A percentile compares a stretch with the other conserved stretches of the same genome.
phyloP scores from a whole-genome alignment of 2,888 invertebrate genomes.

The Pseudoips prasinana region DNA sequence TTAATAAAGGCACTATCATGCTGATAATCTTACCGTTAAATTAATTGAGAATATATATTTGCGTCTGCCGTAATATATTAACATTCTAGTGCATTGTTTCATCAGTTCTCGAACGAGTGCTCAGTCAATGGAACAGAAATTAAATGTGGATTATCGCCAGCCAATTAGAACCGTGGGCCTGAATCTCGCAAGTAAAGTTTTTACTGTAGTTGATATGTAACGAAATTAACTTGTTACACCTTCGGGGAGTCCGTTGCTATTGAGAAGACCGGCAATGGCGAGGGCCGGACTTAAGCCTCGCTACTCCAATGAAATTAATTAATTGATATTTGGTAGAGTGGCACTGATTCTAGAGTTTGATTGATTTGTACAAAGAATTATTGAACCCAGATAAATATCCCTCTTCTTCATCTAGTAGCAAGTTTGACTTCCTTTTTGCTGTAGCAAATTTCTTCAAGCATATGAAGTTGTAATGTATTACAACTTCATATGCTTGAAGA shows the following conservation, averaged over 20 bases:
- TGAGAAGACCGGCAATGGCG: slow-evolving; percentile 74
- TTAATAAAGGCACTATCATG: too few species aligned
- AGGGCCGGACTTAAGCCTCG: slow-evolving; percentile 75
- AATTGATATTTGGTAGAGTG: slow-evolving; percentile 66
- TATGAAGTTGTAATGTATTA: too few species aligned
- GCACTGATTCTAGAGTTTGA: slow-evolving; percentile 53
- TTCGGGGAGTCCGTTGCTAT: slow-evolving; percentile 74
- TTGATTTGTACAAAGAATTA: slow-evolving; percentile 38
- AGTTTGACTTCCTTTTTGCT: slow-evolving; percentile 79
- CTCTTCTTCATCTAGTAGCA: slow-evolving; percentile 76
- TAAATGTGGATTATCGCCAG: slow-evolving; percentile 23
- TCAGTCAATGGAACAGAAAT: slow-evolving; percentile 26
- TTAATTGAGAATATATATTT: too few species aligned
- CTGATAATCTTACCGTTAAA: too few species aligned
- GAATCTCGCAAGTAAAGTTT: slow-evolving; percentile 54
- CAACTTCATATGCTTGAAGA: too few species aligned
- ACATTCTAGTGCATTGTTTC: slow-evolving; percentile 5
- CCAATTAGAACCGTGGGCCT: slow-evolving; percentile 48
- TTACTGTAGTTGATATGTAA: slow-evolving; percentile 34
- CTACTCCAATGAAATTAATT: slow-evolving; percentile 53
- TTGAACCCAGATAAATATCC: slow-evolving; percentile 44
- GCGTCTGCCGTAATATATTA: too few species aligned
- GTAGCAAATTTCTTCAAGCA: too few species aligned
- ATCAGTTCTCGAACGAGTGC: slow-evolving; percentile 4
- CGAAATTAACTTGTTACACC: fast-evolving